Evolutionary conservation across 2,797 vertebrate genomes (phyloP).

Genomic region (Anas capensis): DNA sequence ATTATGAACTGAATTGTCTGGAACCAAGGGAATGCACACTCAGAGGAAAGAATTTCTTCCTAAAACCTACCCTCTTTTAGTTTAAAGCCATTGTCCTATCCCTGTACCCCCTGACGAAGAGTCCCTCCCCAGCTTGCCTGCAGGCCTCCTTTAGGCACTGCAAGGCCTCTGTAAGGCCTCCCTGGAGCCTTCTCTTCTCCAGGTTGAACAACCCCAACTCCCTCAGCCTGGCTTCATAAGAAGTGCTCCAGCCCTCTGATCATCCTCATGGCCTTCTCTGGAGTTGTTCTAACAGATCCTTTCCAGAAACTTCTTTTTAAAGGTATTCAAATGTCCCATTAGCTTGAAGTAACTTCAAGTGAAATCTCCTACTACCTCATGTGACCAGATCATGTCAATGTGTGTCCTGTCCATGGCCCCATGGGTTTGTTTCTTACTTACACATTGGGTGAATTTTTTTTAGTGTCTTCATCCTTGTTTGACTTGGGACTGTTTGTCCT

Average conservation of each 20-base stretch:
- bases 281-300: not conserved
- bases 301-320: constrained; percentile 7
- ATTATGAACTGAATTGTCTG: not conserved
- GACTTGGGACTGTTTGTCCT: not conserved
- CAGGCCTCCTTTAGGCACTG: no score
- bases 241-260: no score
- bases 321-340: constrained; percentile 1
- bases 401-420: not conserved
- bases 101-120: no score
- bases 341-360: constrained; percentile 32
- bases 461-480: not conserved
- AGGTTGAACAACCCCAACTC: no score
- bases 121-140: no score
- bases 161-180: no score
- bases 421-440: not conserved
- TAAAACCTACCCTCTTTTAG: no score
- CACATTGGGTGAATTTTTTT: not conserved
- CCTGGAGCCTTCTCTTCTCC: no score
- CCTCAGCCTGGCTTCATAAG: no score
- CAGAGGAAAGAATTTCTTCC: no score
- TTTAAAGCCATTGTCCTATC: no score
- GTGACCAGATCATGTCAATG: not conserved
- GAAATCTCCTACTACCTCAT: not conserved
- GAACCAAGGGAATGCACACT: not conserved
- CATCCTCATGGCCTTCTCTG: no score